Evolutionary conservation across 2,113 vertebrate species (phyloP), one percentile per base, ranked within the genome.

Genomic region (Rutilus rutilus): DNA sequence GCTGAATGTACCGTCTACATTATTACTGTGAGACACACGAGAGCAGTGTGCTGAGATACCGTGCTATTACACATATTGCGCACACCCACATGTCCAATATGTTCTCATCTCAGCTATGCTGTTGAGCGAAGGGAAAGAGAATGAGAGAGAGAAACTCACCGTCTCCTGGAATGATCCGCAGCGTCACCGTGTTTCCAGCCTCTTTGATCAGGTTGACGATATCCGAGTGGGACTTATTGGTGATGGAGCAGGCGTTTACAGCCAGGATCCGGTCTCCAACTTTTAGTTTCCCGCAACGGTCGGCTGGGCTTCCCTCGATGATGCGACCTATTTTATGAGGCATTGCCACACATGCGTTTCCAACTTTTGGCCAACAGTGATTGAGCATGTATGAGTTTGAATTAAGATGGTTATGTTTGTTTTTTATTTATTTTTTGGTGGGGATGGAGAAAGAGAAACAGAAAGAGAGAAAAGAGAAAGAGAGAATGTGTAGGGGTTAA

Each of bases 291-390:
- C 98, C 97, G 9, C 98, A 99, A 91, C 98, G 98, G 95, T 99
- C 98, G 7, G 98, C 98, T 21, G 98, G 98, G 91, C 98, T 99
- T 90, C 97, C 98, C 94, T 99, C 98, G 89, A 99, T 99, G 95
- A 99, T 99, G 93, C 97, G 97, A 92, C 98, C 98, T 99, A 99
- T 99, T 99, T 99, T 99, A 96, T 99, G 98, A 96, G 98, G 98
- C 98, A 99, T 99, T 96, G 98, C 98, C 96, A 98, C 98, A 98
- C 98, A 99, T 95, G 98, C 97, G 97, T 99, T 99, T 95, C 98
- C 97, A 94, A 97, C 97, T 99, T 97, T 90, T 93, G 82, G 85
- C 87, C 85, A 39, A 87, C 85, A 82, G 87, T 90, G 52, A 86
- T 84, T 87, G 86, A 33, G 80, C 60, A 80, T 78, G 86, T 92